phyloP scores from a whole-genome alignment of 2,888 invertebrate genomes.

The Pseudococcus jackbeardsleyi region DNA sequence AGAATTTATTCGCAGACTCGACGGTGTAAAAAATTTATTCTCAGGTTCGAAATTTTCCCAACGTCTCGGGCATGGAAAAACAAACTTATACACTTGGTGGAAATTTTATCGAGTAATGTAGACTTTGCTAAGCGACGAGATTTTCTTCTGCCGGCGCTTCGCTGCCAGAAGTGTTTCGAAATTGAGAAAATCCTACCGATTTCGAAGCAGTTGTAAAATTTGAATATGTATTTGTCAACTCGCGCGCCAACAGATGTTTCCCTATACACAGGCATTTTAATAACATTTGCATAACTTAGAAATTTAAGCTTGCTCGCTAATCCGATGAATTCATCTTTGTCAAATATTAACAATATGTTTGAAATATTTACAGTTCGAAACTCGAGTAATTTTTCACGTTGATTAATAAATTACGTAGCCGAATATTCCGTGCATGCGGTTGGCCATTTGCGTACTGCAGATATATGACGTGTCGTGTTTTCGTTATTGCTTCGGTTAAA shows the following conservation, averaged over 20 bases:
- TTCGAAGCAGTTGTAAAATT: conserved; percentile 34
- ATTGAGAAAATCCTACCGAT: conserved; percentile 21
- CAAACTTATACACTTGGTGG: not conserved
- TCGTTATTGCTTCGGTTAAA: conserved; percentile 10
- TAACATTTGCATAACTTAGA: conserved; percentile 51
- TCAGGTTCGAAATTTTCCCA: not conserved
- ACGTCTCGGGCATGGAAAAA: not conserved
- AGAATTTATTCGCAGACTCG: not conserved
- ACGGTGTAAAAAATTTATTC: not conserved
- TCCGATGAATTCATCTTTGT: conserved; percentile 48
- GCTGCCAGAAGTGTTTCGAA: not conserved
- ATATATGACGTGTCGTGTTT: conserved; percentile 29
- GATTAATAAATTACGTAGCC: conserved; percentile 32
- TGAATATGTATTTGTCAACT: conserved; percentile 51
- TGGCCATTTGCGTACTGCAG: not conserved
- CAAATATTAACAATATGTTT: conserved; percentile 41
- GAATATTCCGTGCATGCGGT: conserved; percentile 26
- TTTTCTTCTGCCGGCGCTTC: not conserved
- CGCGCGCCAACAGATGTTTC: conserved; percentile 43
- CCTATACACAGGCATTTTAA: conserved; percentile 42
- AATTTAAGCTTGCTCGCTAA: conserved; percentile 22
- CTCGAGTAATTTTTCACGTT: conserved; percentile 38
- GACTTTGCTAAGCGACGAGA: not conserved
- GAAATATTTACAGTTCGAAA: conserved; percentile 45
- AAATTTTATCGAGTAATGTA: not conserved